Conservation (phyloP, 2,888 invertebrate genomes). For the Biston stratarius region DNA sequence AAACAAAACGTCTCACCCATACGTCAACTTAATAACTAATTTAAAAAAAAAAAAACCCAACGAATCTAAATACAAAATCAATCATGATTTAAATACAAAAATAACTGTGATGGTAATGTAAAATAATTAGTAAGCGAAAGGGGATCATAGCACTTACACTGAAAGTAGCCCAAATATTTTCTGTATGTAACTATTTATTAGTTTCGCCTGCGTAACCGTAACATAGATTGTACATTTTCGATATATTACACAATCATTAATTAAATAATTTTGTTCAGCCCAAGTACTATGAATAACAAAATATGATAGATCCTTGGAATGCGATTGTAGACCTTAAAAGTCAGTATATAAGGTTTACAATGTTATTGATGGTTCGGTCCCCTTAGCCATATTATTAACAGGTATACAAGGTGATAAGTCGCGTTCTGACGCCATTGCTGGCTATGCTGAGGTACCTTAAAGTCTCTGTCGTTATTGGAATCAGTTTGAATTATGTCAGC, state of each 20-base stretch:
- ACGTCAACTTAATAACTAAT: constrained; percentile 19
- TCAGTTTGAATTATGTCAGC: neutral
- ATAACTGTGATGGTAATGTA: constrained; percentile 44
- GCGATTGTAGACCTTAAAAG: constrained; percentile 38
- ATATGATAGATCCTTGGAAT: constrained; percentile 28
- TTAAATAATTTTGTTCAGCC: constrained; percentile 58
- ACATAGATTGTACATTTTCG: constrained; percentile 46
- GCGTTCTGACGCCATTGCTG: constrained; percentile 33
- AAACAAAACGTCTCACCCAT: constrained; percentile 14
- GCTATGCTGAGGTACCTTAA: constrained; percentile 25
- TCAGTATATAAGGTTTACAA: constrained; percentile 32
- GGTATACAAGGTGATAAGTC: constrained; percentile 16
- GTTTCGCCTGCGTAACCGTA: constrained; percentile 47
- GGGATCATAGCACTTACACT: constrained; percentile 61
- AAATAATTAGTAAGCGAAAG: constrained; percentile 44
- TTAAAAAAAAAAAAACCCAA: constrained; percentile 38
- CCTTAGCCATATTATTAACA: constrained; percentile 27
- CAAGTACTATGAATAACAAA: constrained; percentile 57
- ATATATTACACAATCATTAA: constrained; percentile 29
- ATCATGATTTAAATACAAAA: constrained; percentile 28
- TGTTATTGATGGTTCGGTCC: constrained; percentile 37
- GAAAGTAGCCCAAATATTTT: constrained; percentile 48
- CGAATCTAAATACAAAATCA: constrained; percentile 18
- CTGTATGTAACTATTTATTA: constrained; percentile 39
- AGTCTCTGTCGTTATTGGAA: constrained; percentile 9